Conservation (phyloP, 2,888 invertebrate species). For the Drosophila meridionalis region DNA sequence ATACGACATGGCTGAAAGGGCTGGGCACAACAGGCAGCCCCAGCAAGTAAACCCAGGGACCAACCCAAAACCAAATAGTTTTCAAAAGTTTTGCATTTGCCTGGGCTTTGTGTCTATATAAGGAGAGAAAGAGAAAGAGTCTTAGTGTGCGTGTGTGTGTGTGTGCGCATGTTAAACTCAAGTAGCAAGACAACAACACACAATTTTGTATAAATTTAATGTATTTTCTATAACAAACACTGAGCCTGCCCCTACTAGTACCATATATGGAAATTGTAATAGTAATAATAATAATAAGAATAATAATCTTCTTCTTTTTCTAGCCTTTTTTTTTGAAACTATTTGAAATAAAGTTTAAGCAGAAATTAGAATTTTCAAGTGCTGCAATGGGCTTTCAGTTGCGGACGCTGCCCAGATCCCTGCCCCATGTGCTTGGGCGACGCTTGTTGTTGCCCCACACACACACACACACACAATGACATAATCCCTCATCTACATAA, state of each 20-base stretch:
- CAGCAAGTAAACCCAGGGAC: conserved; percentile 21
- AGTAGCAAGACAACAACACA: conserved; percentile 56
- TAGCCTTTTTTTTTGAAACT: conserved; percentile 60
- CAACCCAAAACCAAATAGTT: conserved; percentile 71
- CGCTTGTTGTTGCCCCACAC: conserved; percentile 55
- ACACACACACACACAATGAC: conserved; percentile 79
- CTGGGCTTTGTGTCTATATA: conserved; percentile 55
- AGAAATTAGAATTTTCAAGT: conserved; percentile 80
- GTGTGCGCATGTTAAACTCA: conserved; percentile 70
- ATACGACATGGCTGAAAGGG: conserved; percentile 77
- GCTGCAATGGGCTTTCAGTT: conserved; percentile 67
- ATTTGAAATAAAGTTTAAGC: conserved; percentile 77
- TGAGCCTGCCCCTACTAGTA: not conserved
- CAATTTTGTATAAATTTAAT: conserved; percentile 81
- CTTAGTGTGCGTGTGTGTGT: conserved; percentile 22
- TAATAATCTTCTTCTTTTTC: conserved; percentile 53
- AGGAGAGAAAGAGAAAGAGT: conserved; percentile 2
- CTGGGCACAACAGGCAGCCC: conserved; percentile 37
- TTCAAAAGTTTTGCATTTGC: conserved; percentile 78
- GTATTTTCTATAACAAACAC: conserved; percentile 82
- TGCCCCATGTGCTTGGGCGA: conserved; percentile 40
- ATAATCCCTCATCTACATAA: conserved; percentile 83
- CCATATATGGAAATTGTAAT: conserved; percentile 35
- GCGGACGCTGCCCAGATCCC: conserved; percentile 28
- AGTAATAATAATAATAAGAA: conserved; percentile 56